These are phyloP conservation scores for Zalophus californianus DNA, from an alignment of 2,797 vertebrate genomes.

Conservation along the genomic window DNA sequence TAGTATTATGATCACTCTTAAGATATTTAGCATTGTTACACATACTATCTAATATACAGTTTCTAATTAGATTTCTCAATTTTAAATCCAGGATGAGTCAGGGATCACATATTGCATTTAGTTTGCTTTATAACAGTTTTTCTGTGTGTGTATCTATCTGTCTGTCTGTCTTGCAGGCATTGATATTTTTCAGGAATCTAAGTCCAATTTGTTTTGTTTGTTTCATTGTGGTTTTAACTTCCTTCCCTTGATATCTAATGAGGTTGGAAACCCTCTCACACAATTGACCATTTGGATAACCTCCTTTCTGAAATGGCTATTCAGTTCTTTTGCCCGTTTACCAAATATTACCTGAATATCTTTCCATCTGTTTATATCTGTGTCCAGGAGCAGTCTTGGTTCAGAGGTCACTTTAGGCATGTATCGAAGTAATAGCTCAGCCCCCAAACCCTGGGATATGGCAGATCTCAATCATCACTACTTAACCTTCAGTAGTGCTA, in stretches of 20 bases:
- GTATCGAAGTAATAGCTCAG: neutral
- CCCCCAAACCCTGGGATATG: neutral
- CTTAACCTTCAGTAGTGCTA: neutral
- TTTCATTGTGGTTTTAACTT: slow-evolving; percentile 54
- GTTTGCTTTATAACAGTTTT: slow-evolving; percentile 37
- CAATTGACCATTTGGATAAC: neutral
- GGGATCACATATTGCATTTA: slow-evolving; percentile 46
- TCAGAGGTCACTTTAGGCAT: slow-evolving; percentile 37
- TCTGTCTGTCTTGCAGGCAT: neutral
- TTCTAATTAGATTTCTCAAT: slow-evolving; percentile 49
- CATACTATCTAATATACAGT: neutral
- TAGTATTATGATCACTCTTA: slow-evolving; percentile 24
- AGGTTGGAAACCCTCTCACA: neutral
- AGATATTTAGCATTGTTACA: neutral
- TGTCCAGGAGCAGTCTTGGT: slow-evolving; percentile 5
- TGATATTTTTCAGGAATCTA: neutral
- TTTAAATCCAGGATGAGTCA: slow-evolving; percentile 47
- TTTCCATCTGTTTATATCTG: slow-evolving; percentile 33
- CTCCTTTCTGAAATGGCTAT: slow-evolving; percentile 54
- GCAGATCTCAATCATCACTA: neutral
- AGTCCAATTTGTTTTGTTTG: slow-evolving; percentile 5
- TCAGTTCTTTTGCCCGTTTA: slow-evolving; percentile 28
- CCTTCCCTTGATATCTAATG: slow-evolving; percentile 45
- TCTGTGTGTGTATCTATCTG: neutral
- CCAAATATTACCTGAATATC: slow-evolving; percentile 38